These are phyloP conservation scores for Pandion haliaetus DNA, from an alignment of 2,113 vertebrate genomes.

Conservation along the genomic window DNA sequence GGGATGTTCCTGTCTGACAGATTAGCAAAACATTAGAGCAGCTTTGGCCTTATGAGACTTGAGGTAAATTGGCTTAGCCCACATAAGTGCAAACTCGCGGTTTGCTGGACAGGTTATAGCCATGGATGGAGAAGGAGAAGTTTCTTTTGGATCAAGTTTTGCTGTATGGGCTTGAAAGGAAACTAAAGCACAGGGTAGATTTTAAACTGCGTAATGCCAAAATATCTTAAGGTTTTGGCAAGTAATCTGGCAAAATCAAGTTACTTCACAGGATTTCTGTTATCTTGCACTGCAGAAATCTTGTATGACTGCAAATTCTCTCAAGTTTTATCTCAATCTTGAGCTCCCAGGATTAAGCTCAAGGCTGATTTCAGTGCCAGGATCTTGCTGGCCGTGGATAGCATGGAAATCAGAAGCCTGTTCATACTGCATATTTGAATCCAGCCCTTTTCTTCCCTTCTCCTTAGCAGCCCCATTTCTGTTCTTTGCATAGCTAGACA, in stretches of 20 bases:
- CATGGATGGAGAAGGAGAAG: background rate
- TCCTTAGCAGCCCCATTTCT: background rate
- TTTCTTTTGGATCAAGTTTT: background rate
- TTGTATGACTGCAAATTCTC: background rate
- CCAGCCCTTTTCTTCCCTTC: background rate
- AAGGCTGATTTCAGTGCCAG: background rate
- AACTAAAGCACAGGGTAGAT: background rate
- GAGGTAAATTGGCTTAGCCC: conserved; percentile 16
- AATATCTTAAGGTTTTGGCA: background rate
- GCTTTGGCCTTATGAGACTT: conserved; percentile 14
- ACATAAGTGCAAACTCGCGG: background rate
- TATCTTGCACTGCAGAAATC: background rate
- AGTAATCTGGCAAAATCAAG: background rate
- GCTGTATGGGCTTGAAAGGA: background rate
- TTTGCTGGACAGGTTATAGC: background rate
- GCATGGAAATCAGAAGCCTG: background rate
- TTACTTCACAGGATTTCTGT: background rate
- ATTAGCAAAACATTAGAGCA: conserved; percentile 24
- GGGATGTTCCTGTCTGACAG: conserved; percentile 31
- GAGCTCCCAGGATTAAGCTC: background rate
- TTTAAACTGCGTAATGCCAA: background rate
- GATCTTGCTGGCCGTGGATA: background rate
- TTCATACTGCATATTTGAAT: background rate
- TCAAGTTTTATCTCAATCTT: background rate
- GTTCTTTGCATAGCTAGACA: background rate